These are phyloP conservation scores for Anoplophora glabripennis DNA, from an alignment of 1,140 invertebrate species.

Conservation along the genomic window DNA sequence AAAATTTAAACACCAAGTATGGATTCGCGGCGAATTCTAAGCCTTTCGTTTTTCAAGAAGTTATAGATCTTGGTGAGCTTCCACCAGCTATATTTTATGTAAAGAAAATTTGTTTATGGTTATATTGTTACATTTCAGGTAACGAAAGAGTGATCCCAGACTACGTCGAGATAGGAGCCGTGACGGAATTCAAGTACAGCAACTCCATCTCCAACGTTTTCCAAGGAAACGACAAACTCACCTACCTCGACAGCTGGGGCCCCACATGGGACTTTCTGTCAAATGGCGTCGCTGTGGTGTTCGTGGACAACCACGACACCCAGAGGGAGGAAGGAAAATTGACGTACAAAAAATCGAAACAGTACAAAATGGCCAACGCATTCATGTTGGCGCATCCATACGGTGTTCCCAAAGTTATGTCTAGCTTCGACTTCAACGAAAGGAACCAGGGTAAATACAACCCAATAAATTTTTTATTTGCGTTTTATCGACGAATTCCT, in stretches of 20 bases:
- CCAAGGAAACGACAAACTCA: constrained; percentile 46
- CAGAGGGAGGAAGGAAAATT: constrained; percentile 53
- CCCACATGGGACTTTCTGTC: constrained; percentile 56
- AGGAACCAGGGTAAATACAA: constrained; percentile 51
- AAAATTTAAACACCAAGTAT: constrained; percentile 58
- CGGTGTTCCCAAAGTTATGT: constrained; percentile 73
- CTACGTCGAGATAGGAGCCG: constrained; percentile 63
- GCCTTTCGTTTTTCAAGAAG: constrained; percentile 76
- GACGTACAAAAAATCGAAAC: constrained; percentile 57
- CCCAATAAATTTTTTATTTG: background rate
- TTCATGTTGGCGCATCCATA: constrained; percentile 85
- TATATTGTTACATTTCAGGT: constrained; percentile 54
- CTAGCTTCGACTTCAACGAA: constrained; percentile 63
- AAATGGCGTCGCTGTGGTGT: constrained; percentile 55
- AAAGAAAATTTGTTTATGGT: constrained; percentile 74
- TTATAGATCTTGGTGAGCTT: constrained; percentile 66
- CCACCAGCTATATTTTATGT: constrained; percentile 60
- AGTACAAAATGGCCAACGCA: constrained; percentile 69
- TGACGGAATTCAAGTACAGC: constrained; percentile 74
- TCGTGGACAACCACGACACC: constrained; percentile 63
- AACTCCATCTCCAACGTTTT: constrained; percentile 57
- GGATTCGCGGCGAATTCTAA: constrained; percentile 57
- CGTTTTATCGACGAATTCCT: background rate
- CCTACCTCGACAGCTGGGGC: constrained; percentile 46
- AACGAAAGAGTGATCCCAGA: constrained; percentile 59